A percentile compares a stretch with the other conserved stretches of the same genome.
Evolutionary conservation across 1,140 invertebrate species (phyloP).

Genomic region (Periplaneta americana): DNA sequence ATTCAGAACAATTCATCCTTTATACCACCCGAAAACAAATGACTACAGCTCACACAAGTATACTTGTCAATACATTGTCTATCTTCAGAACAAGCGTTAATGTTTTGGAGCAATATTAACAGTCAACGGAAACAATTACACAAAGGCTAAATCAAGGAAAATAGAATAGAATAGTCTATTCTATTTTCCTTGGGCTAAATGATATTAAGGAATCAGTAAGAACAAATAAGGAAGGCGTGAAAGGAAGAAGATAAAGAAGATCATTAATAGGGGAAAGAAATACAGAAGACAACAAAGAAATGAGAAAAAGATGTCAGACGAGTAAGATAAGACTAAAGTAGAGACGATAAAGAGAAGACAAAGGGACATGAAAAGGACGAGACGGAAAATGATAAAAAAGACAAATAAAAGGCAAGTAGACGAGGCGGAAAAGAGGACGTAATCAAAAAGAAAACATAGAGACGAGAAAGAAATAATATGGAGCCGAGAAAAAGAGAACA

Average conservation of each 20-base stretch:
- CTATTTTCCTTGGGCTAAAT: too few species aligned
- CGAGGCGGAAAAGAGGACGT: too few species aligned
- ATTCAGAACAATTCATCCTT: too few species aligned
- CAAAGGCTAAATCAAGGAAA: too few species aligned
- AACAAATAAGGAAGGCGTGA: background rate
- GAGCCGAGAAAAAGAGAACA: background rate
- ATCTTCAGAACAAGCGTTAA: too few species aligned
- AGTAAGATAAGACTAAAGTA: background rate
- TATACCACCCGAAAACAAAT: too few species aligned
- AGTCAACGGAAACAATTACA: too few species aligned
- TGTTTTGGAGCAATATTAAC: too few species aligned
- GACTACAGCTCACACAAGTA: too few species aligned
- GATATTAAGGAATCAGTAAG: background rate
- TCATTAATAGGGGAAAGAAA: background rate
- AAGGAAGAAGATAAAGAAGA: background rate
- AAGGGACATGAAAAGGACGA: background rate
- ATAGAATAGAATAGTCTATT: too few species aligned
- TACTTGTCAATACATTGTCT: too few species aligned
- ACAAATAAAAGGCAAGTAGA: background rate
- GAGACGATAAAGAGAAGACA: background rate
- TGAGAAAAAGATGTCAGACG: background rate
- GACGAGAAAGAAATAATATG: background rate
- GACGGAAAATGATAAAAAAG: background rate
- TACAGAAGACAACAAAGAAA: background rate
- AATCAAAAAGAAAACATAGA: background rate